phyloP scores from a whole-genome alignment of 1,140 invertebrate genomes.

The Trypoxylus dichotomus region DNA sequence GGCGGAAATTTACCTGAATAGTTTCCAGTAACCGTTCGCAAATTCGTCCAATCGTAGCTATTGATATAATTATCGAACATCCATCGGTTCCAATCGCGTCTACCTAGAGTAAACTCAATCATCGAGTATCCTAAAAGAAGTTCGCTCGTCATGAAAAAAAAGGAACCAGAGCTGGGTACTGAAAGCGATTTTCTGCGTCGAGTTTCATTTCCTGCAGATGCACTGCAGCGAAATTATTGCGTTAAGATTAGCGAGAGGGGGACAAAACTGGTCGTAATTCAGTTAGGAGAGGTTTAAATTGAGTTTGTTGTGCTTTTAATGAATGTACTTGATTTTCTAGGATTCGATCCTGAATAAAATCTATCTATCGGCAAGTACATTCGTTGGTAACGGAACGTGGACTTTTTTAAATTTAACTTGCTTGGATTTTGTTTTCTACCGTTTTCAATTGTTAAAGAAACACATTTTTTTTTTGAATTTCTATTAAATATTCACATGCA shows the following conservation, averaged over 20 bases:
- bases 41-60: not conserved
- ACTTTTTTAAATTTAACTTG: no score
- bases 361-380: no score
- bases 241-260: not conserved
- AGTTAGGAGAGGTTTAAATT: not conserved
- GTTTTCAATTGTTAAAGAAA: no score
- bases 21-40: not conserved
- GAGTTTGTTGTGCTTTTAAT: not conserved
- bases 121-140: not conserved
- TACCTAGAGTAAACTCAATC: not conserved
- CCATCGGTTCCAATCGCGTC: not conserved
- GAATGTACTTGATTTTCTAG: no score
- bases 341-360: no score
- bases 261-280: not conserved
- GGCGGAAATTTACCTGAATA: not conserved
- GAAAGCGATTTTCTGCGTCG: not conserved
- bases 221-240: not conserved
- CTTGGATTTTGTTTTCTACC: no score
- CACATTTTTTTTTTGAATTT: no score
- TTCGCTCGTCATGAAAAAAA: not conserved
- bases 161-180: not conserved
- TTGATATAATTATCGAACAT: not conserved
- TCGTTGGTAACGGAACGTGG: no score
- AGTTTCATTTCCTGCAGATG: not conserved
- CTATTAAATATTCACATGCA: no score